Percentiles rank a stretch among this genome's conserved stretches.
Evolutionary conservation across 2,888 invertebrate genomes (phyloP).

Genomic region (Brachylomia viminalis): DNA sequence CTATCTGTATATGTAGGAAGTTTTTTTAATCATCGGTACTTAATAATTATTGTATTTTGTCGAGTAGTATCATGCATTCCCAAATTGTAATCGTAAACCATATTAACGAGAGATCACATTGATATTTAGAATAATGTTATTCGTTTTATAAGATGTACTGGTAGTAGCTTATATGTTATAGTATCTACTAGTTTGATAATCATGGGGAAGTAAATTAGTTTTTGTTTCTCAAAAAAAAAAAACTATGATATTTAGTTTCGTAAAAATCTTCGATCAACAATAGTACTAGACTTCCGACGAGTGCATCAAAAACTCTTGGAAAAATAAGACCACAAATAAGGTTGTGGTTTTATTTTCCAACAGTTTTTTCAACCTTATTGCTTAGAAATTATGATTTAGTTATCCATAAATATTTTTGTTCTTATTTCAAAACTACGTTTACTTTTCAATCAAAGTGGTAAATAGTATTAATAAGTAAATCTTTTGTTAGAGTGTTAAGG

Average conservation of each 20-base stretch:
- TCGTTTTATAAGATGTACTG: constrained; percentile 87
- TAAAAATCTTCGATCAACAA: too few relatives aligned
- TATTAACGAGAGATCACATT: constrained; percentile 85
- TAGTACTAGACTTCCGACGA: too few relatives aligned
- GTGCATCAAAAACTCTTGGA: too few relatives aligned
- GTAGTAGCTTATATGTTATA: constrained; percentile 84
- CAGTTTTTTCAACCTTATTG: too few relatives aligned
- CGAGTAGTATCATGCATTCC: constrained; percentile 89
- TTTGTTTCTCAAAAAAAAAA: constrained; percentile 77
- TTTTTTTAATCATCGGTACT: constrained; percentile 88
- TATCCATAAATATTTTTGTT: too few relatives aligned
- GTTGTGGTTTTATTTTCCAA: too few relatives aligned
- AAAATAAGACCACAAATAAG: too few relatives aligned
- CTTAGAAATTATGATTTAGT: too few relatives aligned
- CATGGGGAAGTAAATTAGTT: constrained; percentile 79
- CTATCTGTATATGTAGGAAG: constrained; percentile 85
- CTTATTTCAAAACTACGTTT: too few relatives aligned
- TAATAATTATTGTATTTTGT: constrained; percentile 88
- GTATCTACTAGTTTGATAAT: constrained; percentile 84
- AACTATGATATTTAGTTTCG: constrained; percentile 76
- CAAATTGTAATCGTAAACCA: constrained; percentile 88
- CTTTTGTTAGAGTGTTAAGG: too few relatives aligned
- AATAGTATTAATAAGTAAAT: too few relatives aligned
- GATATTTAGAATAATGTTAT: constrained; percentile 88
- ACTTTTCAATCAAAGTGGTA: too few relatives aligned